A percentile compares a stretch with the other conserved stretches of the same genome.
phyloP scores from a whole-genome alignment of 2,888 invertebrate genomes.

The Hoplodrina blanda region DNA sequence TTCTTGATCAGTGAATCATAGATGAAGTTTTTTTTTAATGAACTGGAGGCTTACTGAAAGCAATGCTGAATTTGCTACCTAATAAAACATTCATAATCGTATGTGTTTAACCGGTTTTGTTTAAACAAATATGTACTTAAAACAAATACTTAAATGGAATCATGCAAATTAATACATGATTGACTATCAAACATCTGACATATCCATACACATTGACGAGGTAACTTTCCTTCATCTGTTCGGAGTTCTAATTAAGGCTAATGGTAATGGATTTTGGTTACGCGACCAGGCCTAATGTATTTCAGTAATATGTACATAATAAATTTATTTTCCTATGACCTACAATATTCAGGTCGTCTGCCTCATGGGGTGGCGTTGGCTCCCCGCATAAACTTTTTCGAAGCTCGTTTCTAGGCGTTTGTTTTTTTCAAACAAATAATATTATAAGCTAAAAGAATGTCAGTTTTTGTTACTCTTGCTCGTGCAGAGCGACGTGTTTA shows the following conservation, averaged over 20 bases:
- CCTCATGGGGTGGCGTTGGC: slow-evolving; percentile 21
- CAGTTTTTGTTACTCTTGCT: slow-evolving; percentile 23
- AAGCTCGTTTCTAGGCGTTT: slow-evolving; percentile 7
- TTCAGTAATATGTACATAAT: slow-evolving; percentile 26
- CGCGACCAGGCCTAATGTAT: slow-evolving; percentile 38
- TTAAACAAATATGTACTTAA: neutral
- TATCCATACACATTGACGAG: slow-evolving; percentile 50
- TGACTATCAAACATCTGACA: slow-evolving; percentile 22
- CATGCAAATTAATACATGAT: slow-evolving; percentile 4
- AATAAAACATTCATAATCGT: neutral
- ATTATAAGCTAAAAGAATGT: slow-evolving; percentile 21
- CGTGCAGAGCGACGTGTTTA: slow-evolving; percentile 54
- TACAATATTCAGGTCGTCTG: slow-evolving; percentile 44
- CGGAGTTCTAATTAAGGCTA: slow-evolving; percentile 63
- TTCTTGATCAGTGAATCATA: slow-evolving; percentile 37
- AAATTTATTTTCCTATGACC: slow-evolving; percentile 44
- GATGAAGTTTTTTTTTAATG: slow-evolving; percentile 4
- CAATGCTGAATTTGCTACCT: neutral
- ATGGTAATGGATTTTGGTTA: slow-evolving; percentile 59
- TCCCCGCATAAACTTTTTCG: slow-evolving; percentile 14
- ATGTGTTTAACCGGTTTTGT: neutral
- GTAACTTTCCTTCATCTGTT: slow-evolving; percentile 58
- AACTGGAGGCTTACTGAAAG: neutral
- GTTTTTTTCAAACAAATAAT: slow-evolving; percentile 16
- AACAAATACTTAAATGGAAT: slow-evolving; percentile 11